Evolutionary conservation across 1,140 invertebrate genomes (phyloP).

Genomic region (Epicauta chinensis): DNA sequence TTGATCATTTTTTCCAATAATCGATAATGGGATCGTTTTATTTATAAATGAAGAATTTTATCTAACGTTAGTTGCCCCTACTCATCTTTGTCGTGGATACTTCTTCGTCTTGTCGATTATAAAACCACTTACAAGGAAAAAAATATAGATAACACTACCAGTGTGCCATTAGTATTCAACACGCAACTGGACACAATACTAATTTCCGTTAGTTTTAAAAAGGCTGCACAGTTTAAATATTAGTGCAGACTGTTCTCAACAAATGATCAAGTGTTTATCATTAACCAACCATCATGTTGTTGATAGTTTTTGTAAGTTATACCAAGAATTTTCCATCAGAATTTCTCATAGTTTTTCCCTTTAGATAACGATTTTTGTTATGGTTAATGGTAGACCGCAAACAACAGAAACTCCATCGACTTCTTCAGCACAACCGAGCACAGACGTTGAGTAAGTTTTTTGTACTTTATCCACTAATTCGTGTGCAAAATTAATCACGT

Average conservation of each 20-base stretch:
- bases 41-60: too few relatives aligned
- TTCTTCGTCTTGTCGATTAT: too few relatives aligned
- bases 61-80: constrained; percentile 30
- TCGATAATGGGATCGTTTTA: too few relatives aligned
- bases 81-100: not conserved
- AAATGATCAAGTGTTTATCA: too few relatives aligned
- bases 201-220: constrained; percentile 33
- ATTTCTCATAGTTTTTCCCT: not conserved
- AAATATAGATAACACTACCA: constrained; percentile 20
- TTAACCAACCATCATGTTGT: constrained; percentile 22
- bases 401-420: too few relatives aligned
- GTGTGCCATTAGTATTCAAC: constrained; percentile 12
- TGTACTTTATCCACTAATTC: too few relatives aligned
- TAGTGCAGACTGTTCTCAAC: too few relatives aligned
- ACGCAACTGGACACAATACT: constrained; percentile 18
- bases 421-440: too few relatives aligned
- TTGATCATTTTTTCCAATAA: too few relatives aligned
- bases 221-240: constrained; percentile 12
- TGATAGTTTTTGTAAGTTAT: constrained; percentile 18
- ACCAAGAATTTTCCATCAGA: not conserved
- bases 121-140: constrained; percentile 14
- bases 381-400: not conserved
- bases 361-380: not conserved
- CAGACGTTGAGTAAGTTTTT: too few relatives aligned
- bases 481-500: too few relatives aligned